These are phyloP conservation scores for Mirounga angustirostris DNA, from an alignment of 2,113 vertebrate genomes.

Conservation along the genomic window DNA sequence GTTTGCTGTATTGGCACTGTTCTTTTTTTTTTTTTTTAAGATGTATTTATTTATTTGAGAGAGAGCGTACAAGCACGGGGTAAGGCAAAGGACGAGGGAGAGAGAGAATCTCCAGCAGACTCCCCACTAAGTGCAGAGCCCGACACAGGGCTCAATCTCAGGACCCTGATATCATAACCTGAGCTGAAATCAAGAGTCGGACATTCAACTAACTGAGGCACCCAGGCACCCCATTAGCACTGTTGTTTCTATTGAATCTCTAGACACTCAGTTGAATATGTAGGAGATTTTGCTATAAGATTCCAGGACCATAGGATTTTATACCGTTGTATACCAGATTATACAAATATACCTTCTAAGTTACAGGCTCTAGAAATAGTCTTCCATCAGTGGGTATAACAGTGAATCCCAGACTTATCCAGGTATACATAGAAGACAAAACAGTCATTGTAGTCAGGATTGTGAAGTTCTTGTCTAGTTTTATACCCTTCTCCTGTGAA, in stretches of 20 bases:
- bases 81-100: too few species aligned
- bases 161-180: too few species aligned
- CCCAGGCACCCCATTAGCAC: not conserved
- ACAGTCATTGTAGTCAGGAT: not conserved
- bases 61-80: too few species aligned
- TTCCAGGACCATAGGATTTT: not conserved
- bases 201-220: not conserved
- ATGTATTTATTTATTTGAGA: too few species aligned
- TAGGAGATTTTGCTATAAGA: slow-evolving; percentile 28
- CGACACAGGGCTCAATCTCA: too few species aligned
- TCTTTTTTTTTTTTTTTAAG: not conserved
- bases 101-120: too few species aligned
- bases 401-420: not conserved
- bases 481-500: not conserved
- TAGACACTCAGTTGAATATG: not conserved
- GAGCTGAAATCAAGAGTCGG: not conserved
- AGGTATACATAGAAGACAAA: not conserved
- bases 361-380: not conserved
- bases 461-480: not conserved
- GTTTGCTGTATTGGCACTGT: not conserved
- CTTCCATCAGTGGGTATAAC: not conserved
- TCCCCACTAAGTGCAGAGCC: too few species aligned
- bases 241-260: not conserved
- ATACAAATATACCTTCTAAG: slow-evolving; percentile 32
- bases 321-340: not conserved